Base-by-base conservation (phyloP, 1,140 invertebrate genomes). In the Trichonephila clavipes region DNA sequence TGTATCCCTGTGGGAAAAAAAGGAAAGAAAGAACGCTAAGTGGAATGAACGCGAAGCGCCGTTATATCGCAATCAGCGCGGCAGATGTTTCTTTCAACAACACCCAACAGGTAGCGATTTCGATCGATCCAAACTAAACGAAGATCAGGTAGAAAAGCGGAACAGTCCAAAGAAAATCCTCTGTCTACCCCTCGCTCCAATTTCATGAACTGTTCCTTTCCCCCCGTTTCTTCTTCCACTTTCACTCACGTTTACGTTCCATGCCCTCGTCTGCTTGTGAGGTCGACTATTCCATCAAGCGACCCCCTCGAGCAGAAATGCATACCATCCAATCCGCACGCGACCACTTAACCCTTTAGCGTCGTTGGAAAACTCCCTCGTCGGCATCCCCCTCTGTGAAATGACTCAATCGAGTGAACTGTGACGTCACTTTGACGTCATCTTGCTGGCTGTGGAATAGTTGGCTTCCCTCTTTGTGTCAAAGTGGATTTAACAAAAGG, bases 341-440 rank as follows among this genome's bases (percentile, higher is more conserved):
- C 64, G 21, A 34, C 51, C 51, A n/a, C 44, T 59, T 85, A 58
- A 24, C 40, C 44, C 40, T 59, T 59, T 85, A 19, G n/a, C 24
- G 34, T 4, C 6, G 82, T 58, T 51, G 21, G 51, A 19, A 85
- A n/a, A 85, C 44, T 58, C 82, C 82, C 34, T 40, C 44, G 21
- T n/a, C 12, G 69, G 69, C 24, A 72, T 72, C 24, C 69, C 69
- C 14, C 69, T 2, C 28, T 59, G 8, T 6, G 44, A 34, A 85
- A 59, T 85, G 82, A 85, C 44, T 85, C 82, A 85, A 72, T 72
- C 69, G 24, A 14, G 10, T 72, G 34, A 2, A 16, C n/a, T 19
- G 44, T 85, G 82, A 85, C 82, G 82, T 85, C 18, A 85, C 28
- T 85, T 85, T 85, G 82, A 85, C 82, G 82, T 85, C 82, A 85